Conservation (phyloP, 2,888 invertebrate species). For the Chorisops tibialis region DNA sequence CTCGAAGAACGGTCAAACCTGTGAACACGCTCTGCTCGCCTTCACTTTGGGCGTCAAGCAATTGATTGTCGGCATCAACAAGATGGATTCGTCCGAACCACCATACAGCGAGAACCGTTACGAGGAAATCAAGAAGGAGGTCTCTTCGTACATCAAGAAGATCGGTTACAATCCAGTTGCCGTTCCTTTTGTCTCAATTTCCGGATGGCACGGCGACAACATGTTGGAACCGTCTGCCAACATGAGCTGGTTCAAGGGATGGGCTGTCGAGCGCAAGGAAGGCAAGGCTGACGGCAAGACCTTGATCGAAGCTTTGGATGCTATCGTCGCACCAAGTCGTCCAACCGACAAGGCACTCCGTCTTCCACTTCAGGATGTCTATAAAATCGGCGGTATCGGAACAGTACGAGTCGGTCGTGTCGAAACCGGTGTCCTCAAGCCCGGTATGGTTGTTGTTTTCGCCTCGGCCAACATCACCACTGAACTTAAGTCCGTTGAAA, state of each 20-base stretch:
- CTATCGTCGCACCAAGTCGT: slow-evolving; percentile 90
- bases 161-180: slow-evolving; percentile 98
- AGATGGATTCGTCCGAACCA: slow-evolving; percentile 99
- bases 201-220: slow-evolving; percentile 99
- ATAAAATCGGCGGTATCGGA: slow-evolving; percentile 99
- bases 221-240: slow-evolving; percentile 95
- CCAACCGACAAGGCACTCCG: slow-evolving; percentile 97
- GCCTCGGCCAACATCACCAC: slow-evolving; percentile 95
- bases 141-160: slow-evolving; percentile 97
- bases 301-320: slow-evolving; percentile 96
- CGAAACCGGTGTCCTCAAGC: no score
- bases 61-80: slow-evolving; percentile 98
- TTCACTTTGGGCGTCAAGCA: no score
- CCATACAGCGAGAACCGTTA: slow-evolving; percentile 94
- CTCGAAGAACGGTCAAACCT: slow-evolving; percentile 98
- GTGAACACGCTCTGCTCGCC: slow-evolving; percentile 95
- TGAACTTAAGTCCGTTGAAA: slow-evolving; percentile 99
- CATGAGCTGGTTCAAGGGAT: slow-evolving; percentile 98
- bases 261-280: slow-evolving; percentile 91
- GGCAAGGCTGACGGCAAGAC: slow-evolving; percentile 86
- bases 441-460: slow-evolving; percentile 96
- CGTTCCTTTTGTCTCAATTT: slow-evolving; percentile 98
- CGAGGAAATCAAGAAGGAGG: slow-evolving; percentile 99
- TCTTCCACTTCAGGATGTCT: slow-evolving; percentile 98
- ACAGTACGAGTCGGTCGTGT: slow-evolving; percentile 99